These are phyloP conservation scores for Hemaris fuciformis DNA, from an alignment of 2,888 invertebrate genomes.

Conservation along the genomic window DNA sequence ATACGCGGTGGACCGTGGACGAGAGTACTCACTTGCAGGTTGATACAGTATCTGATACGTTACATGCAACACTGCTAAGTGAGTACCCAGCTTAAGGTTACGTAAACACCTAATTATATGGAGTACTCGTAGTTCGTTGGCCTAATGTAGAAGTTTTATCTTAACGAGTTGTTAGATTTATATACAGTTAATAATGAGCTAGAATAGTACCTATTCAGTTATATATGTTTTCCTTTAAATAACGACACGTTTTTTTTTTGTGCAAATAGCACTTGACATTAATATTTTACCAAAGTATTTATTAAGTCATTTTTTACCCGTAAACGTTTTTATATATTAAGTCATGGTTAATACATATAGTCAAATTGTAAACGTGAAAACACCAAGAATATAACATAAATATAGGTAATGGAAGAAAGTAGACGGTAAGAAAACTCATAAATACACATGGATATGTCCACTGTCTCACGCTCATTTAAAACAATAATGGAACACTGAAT, in stretches of 20 bases:
- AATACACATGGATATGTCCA: neutral
- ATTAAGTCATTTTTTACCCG: neutral
- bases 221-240: neutral
- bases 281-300: conserved; percentile 4
- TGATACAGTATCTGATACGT: no score
- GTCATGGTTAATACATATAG: neutral
- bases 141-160: conserved; percentile 8
- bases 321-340: neutral
- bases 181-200: neutral
- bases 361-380: neutral
- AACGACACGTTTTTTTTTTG: neutral
- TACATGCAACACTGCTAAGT: no score
- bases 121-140: conserved; percentile 5
- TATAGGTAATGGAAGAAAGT: neutral
- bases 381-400: neutral
- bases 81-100: no score
- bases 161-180: conserved; percentile 1
- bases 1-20: no score
- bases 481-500: neutral
- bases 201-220: neutral
- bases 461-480: neutral
- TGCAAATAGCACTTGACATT: neutral
- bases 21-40: no score
- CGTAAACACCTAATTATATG: conserved; percentile 10
- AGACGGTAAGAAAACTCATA: neutral